Evolutionary conservation across 2,888 invertebrate genomes (phyloP), one percentile per base, ranked within the genome.

Genomic region (Cheilosia vernalis): DNA sequence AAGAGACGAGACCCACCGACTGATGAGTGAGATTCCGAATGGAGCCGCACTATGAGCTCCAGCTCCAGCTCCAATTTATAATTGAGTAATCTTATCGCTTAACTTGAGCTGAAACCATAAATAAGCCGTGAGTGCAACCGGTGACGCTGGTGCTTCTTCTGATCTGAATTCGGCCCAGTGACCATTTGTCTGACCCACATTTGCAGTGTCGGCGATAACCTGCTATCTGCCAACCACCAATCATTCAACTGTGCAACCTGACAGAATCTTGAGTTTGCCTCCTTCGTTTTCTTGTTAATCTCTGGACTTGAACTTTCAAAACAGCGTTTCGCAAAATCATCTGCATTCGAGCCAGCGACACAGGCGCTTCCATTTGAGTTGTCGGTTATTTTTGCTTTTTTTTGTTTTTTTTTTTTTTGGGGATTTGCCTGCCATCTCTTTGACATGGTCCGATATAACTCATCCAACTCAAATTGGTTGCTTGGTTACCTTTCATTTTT

Each of bases 71-170:
- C 53, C 79, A 84, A 74, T 79, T 79, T 84, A 84, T 84, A 84
- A 84, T 79, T 79, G 69, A 84, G 79, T 64, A 74, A 83, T 79
- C 84, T 84, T 84, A 84, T 84, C 79, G 74, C 53, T 63, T 74
- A 84, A 79, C 79, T 79, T 84, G 79, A 80, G 69, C 84, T 70
- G 70, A 33, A 79, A 40, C 69, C 58, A 84, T 84, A 84, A 84
- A 80, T 80, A 79, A 84, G 37, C n/a, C 56, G 42, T 56, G 84
- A 69, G 79, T 69, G 56, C 63, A 15, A 47, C 17, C 24, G 42
- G 42, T 47, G 79, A 30, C 30, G 30, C 58, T 55, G 44, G 40
- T 44, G 27, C 37, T 30, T 60, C 60, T 69, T 53, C 49, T 61
- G 51, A 42, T 53, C 49, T 61, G 51, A 42, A 58, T 42, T 69